phyloP scores from a whole-genome alignment of 2,797 vertebrate species.

The Cyclura pinguis region DNA sequence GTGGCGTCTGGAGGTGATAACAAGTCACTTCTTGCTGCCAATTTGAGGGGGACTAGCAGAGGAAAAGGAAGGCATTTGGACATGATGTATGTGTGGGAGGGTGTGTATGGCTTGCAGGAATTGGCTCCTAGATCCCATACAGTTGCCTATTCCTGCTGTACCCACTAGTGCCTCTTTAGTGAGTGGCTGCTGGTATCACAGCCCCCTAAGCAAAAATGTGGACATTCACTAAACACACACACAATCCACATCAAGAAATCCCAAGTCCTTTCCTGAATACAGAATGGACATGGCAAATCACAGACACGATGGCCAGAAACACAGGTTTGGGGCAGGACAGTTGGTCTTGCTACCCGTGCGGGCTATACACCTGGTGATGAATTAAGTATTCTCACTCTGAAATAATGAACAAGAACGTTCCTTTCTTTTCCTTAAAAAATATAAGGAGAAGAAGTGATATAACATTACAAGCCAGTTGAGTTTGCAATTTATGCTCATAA shows the following conservation, averaged over 20 bases:
- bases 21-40: too few relatives aligned
- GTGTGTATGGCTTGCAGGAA: too few relatives aligned
- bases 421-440: not conserved
- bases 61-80: too few relatives aligned
- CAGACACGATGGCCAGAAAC: not conserved
- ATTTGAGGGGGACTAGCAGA: too few relatives aligned
- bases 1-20: too few relatives aligned
- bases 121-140: too few relatives aligned
- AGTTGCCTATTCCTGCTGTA: not conserved
- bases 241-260: not conserved
- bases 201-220: not conserved
- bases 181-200: not conserved
- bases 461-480: not conserved
- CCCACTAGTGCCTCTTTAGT: not conserved
- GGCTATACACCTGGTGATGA: not conserved
- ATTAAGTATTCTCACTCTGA: not conserved
- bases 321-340: not conserved
- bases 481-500: not conserved
- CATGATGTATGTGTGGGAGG: too few relatives aligned
- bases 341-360: not conserved
- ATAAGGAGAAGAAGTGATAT: not conserved
- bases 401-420: not conserved
- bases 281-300: not conserved
- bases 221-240: not conserved
- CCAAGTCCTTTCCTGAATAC: not conserved